These are phyloP conservation scores for Teleogryllus oceanicus DNA, from an alignment of 2,888 invertebrate genomes.

Conservation along the genomic window DNA sequence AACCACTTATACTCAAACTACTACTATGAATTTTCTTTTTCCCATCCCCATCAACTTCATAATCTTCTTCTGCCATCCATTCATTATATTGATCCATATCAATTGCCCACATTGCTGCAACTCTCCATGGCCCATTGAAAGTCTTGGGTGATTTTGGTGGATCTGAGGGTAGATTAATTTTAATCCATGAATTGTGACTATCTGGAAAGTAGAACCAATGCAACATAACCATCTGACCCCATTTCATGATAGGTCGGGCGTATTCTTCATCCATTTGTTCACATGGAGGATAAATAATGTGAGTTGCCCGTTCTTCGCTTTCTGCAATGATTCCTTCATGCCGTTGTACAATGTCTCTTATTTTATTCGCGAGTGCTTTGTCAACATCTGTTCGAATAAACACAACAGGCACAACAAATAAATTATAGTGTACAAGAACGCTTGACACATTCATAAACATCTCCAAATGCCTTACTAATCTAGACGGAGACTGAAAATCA, in stretches of 20 bases:
- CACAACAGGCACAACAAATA: constrained; percentile 73
- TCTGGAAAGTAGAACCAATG: constrained; percentile 98
- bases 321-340: constrained; percentile 76
- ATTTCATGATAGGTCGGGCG: constrained; percentile 79
- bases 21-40: constrained; percentile 55
- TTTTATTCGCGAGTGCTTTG: constrained; percentile 69
- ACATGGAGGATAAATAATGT: constrained; percentile 80
- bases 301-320: constrained; percentile 84
- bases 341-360: constrained; percentile 83
- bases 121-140: constrained; percentile 41
- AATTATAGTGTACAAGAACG: constrained; percentile 74
- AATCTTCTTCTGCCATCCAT: constrained; percentile 99
- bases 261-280: constrained; percentile 87
- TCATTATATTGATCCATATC: constrained; percentile 95
- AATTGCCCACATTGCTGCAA: constrained; percentile 85
- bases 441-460: constrained; percentile 90
- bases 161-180: constrained; percentile 44
- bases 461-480: constrained; percentile 88
- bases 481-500: constrained; percentile 86
- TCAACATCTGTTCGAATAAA: constrained; percentile 84
- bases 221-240: constrained; percentile 77
- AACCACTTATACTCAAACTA: not conserved
- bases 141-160: constrained; percentile 49
- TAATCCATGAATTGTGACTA: constrained; percentile 81
- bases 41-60: constrained; percentile 84